Evolutionary conservation across 2,113 vertebrate genomes (phyloP).

Genomic region (Neomonachus schauinslandi): DNA sequence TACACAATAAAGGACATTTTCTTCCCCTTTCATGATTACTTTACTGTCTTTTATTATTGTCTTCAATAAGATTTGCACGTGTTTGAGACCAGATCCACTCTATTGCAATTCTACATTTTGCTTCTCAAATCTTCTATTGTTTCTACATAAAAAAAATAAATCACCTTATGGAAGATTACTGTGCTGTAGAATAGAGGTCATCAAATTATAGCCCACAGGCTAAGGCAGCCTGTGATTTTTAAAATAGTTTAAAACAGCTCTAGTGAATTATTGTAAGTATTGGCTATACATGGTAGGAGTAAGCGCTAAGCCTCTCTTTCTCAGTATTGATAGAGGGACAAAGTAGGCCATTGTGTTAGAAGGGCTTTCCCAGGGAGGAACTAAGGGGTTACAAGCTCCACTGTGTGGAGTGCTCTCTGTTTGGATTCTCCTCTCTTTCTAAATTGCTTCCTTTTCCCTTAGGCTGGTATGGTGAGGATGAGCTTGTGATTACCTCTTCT

Average conservation of each 20-base stretch:
- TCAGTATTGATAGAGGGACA: not conserved
- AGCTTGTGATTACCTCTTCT: slow-evolving; percentile 52
- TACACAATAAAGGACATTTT: not conserved
- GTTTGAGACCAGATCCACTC: not conserved
- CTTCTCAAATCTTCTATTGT: not conserved
- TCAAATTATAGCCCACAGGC: not conserved
- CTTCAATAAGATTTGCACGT: not conserved
- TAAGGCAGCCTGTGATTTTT: not conserved
- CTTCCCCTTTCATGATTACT: not conserved
- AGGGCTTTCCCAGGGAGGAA: not conserved
- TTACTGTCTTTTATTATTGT: not conserved
- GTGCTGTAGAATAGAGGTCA: not conserved
- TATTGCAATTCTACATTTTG: not conserved
- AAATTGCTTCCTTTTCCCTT: slow-evolving; percentile 64
- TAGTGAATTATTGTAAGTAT: not conserved
- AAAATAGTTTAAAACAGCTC: not conserved
- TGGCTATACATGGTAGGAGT: fast-evolving
- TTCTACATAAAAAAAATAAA: not conserved
- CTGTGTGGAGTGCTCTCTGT: not conserved
- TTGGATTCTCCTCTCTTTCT: not conserved
- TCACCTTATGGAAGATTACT: not conserved
- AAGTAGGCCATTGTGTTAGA: not conserved
- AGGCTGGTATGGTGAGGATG: slow-evolving; percentile 24
- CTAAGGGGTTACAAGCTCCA: not conserved
- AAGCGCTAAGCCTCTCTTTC: not conserved